A percentile compares a stretch with the other conserved stretches of the same genome.
Evolutionary conservation across 1,140 invertebrate genomes (phyloP).

Genomic region (Berghia stephanieae): DNA sequence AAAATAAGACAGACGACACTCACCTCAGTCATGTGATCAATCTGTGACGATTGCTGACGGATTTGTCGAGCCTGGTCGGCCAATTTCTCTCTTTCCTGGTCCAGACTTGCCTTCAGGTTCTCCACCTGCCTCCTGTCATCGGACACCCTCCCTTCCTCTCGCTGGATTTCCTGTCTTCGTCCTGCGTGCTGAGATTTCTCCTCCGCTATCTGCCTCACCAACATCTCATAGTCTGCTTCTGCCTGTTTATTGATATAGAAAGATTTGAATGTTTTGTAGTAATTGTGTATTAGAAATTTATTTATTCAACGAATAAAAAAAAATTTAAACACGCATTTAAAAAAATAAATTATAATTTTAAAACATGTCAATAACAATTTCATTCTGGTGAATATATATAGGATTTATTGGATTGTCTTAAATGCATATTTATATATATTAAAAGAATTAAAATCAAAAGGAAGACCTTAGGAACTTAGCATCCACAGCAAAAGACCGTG

Average conservation of each 20-base stretch:
- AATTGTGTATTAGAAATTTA: too few relatives aligned
- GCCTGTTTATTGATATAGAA: slow-evolving; percentile 48
- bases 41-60: slow-evolving; percentile 54
- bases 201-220: slow-evolving; percentile 54
- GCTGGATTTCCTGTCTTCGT: slow-evolving; percentile 45
- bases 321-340: background rate
- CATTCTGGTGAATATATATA: background rate
- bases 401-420: background rate
- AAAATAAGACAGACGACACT: slow-evolving; percentile 1
- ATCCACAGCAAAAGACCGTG: too few relatives aligned
- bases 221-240: slow-evolving; percentile 59
- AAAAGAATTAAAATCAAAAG: background rate
- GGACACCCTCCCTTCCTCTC: slow-evolving; percentile 52
- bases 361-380: background rate
- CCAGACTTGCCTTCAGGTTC: slow-evolving; percentile 44
- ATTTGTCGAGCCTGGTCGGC: slow-evolving; percentile 53
- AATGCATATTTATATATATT: background rate
- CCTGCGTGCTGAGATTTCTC: slow-evolving; percentile 48
- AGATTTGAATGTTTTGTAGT: too few relatives aligned
- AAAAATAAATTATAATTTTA: background rate
- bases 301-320: too few relatives aligned
- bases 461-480: too few relatives aligned
- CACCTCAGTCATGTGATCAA: slow-evolving; percentile 58
- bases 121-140: slow-evolving; percentile 49
- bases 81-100: slow-evolving; percentile 56